Percentiles rank a stretch among this genome's conserved stretches.
Conservation (phyloP, 2,797 vertebrate species). For the Helicolenus hilgendorfi region DNA sequence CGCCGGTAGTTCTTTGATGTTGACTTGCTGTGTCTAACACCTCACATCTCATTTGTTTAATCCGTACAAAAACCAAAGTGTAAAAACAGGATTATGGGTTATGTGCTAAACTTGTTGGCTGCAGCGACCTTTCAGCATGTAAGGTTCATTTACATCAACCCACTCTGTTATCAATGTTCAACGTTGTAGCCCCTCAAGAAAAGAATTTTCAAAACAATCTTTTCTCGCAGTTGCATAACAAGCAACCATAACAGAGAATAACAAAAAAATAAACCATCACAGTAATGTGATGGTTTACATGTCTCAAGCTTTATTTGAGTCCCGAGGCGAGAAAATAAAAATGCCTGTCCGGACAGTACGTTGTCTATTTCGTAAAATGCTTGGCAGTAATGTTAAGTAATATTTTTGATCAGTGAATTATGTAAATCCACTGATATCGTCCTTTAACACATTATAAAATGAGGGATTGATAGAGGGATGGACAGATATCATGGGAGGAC, state of each 20-base stretch:
- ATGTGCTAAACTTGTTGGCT: not conserved
- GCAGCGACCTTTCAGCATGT: not conserved
- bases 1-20: too few relatives aligned
- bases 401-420: not conserved
- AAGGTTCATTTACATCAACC: not conserved
- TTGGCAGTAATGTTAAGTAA: not conserved
- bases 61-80: too few relatives aligned
- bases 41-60: too few relatives aligned
- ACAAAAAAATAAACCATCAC: not conserved
- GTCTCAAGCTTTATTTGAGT: not conserved
- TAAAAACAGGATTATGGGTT: not conserved
- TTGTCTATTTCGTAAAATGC: not conserved
- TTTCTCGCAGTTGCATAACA: constrained; percentile 6
- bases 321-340: not conserved
- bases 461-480: constrained; percentile 9
- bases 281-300: not conserved
- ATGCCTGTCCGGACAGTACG: not conserved
- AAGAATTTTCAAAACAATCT: not conserved
- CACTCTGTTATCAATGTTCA: not conserved
- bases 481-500: constrained; percentile 34
- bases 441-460: not conserved
- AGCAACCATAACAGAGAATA: not conserved
- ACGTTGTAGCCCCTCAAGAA: not conserved
- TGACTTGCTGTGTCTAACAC: too few relatives aligned
- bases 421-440: not conserved